Conservation (phyloP, 2,113 vertebrate genomes). For the Silurus meridionalis region DNA sequence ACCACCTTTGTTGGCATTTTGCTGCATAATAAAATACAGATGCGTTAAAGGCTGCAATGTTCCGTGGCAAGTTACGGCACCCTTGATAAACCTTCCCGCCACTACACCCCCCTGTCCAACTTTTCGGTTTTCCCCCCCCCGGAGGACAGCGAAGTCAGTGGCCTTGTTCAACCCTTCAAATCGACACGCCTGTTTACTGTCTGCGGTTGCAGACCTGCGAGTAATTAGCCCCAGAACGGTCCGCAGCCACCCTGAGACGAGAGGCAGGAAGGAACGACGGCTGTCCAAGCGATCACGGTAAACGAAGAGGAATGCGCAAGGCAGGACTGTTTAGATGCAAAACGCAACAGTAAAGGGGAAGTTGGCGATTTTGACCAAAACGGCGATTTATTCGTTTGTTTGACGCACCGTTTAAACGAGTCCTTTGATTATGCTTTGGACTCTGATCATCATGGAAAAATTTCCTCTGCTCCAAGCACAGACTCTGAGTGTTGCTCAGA, state of each 20-base stretch:
- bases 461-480: background rate
- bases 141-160: background rate
- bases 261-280: conserved; percentile 5
- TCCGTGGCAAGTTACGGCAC: conserved; percentile 45
- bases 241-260: conserved; percentile 21
- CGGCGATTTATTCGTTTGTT: conserved; percentile 2
- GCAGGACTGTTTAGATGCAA: background rate
- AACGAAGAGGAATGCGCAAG: background rate
- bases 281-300: background rate
- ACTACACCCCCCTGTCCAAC: background rate
- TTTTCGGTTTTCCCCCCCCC: background rate
- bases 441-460: background rate
- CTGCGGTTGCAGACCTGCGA: conserved; percentile 43
- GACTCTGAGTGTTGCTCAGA: background rate
- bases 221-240: conserved; percentile 27
- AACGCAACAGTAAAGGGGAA: background rate
- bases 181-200: conserved; percentile 41
- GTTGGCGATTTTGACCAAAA: background rate
- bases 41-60: conserved; percentile 50
- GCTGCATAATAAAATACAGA: conserved; percentile 60
- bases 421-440: conserved; percentile 14
- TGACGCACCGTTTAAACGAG: background rate
- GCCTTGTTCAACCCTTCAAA: conserved; percentile 22
- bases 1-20: conserved; percentile 61
- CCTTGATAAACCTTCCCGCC: conserved; percentile 22